Conservation (phyloP, 2,797 vertebrate species). For the Scleropages formosus region DNA sequence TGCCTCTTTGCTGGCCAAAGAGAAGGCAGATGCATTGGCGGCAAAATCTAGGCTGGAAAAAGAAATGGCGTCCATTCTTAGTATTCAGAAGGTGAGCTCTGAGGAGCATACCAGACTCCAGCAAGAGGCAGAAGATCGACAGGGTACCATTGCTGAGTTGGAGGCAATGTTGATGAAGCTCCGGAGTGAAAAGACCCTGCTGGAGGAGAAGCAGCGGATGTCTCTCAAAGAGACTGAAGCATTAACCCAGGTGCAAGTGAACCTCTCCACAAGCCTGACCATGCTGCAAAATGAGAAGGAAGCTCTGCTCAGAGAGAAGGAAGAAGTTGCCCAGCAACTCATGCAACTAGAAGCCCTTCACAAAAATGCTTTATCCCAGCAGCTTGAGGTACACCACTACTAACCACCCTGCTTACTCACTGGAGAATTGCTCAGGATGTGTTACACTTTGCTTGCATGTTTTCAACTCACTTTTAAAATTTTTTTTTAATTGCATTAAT, state of each 20-base stretch:
- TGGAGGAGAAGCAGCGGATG: constrained; percentile 61
- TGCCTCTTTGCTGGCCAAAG: constrained; percentile 56
- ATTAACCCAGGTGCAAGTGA: constrained; percentile 62
- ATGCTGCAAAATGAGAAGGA: constrained; percentile 69
- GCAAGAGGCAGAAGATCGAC: constrained; percentile 59
- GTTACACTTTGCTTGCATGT: constrained; percentile 62
- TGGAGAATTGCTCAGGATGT: constrained; percentile 53
- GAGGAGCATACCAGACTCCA: constrained; percentile 55
- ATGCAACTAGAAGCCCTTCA: constrained; percentile 78
- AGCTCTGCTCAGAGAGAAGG: constrained; percentile 72
- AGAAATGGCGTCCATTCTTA: constrained; percentile 64
- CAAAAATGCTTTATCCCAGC: constrained; percentile 78
- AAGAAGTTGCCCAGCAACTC: constrained; percentile 72
- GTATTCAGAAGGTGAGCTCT: constrained; percentile 53
- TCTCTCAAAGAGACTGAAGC: constrained; percentile 60
- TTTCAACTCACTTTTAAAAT: constrained; percentile 34
- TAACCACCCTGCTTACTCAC: constrained; percentile 65
- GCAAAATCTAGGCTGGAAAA: constrained; percentile 57
- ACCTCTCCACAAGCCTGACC: constrained; percentile 67
- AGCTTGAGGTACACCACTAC: constrained; percentile 74
- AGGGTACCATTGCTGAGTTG: constrained; percentile 53
- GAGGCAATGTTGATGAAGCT: constrained; percentile 52
- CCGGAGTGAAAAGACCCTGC: constrained; percentile 60
- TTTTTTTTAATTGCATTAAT: constrained; percentile 48
- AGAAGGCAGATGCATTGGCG: constrained; percentile 66